phyloP scores from a whole-genome alignment of 2,113 vertebrate genomes.

The Baryphthengus martii region DNA sequence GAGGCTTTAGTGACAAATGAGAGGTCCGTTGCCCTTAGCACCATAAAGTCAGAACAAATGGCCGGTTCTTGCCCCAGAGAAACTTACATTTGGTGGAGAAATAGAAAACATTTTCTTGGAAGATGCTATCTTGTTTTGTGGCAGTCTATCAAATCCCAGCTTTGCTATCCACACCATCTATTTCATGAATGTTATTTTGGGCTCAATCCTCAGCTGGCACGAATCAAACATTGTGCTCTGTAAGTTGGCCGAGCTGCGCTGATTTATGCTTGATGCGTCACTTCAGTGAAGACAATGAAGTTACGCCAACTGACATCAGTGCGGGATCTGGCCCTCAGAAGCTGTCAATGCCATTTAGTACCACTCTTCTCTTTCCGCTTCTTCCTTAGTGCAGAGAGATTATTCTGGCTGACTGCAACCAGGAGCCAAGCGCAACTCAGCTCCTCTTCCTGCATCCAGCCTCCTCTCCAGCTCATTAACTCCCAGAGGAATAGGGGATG shows the following conservation, averaged over 20 bases:
- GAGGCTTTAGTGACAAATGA: not conserved
- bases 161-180: not conserved
- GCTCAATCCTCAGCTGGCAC: not conserved
- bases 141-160: not conserved
- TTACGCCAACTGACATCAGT: not conserved
- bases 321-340: not conserved
- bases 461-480: constrained; percentile 20
- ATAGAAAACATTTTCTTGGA: not conserved
- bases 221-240: not conserved
- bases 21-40: not conserved
- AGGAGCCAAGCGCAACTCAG: not conserved
- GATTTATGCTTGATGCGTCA: not conserved
- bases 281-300: not conserved
- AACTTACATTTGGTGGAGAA: not conserved
- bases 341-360: not conserved
- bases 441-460: not conserved
- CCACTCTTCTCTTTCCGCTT: not conserved
- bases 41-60: not conserved
- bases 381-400: not conserved
- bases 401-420: not conserved
- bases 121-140: not conserved
- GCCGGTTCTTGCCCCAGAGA: not conserved
- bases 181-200: not conserved
- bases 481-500: not conserved
- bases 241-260: not conserved